phyloP scores from a whole-genome alignment of 2,888 invertebrate species.

The Himalopsyche japonica region DNA sequence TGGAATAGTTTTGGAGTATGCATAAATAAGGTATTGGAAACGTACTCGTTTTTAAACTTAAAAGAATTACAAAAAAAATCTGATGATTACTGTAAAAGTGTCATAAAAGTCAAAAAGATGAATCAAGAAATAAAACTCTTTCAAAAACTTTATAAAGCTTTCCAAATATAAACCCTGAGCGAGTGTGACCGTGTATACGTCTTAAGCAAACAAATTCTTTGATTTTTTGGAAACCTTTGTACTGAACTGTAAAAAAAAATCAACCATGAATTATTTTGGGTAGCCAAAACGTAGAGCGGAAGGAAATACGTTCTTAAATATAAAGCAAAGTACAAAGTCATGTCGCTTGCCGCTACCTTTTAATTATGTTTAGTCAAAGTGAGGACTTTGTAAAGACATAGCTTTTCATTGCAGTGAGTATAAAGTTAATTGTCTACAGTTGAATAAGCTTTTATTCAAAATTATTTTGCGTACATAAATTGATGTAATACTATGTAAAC shows the following conservation, averaged over 20 bases:
- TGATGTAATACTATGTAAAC: not conserved
- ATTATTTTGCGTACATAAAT: not conserved
- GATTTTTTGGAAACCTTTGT: not conserved
- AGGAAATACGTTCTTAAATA: not conserved
- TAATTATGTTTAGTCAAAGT: not conserved
- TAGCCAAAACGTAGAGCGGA: not conserved
- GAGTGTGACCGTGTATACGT: not conserved
- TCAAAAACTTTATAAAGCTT: no score
- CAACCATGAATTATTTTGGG: not conserved
- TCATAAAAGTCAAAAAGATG: no score
- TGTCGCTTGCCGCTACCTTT: not conserved
- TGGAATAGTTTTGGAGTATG: no score
- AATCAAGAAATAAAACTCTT: no score
- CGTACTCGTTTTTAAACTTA: no score
- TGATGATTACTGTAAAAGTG: no score
- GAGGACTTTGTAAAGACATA: not conserved
- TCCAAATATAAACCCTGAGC: not conserved
- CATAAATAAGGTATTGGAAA: no score
- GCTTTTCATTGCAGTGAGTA: not conserved
- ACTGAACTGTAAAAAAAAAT: not conserved
- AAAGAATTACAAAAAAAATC: no score
- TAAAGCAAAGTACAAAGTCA: constrained; percentile 1
- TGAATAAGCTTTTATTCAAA: not conserved
- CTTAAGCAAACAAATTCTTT: not conserved
- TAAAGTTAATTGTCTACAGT: not conserved